These are phyloP conservation scores for Heliconius melpomene DNA, from an alignment of 1,140 invertebrate species.

Conservation along the genomic window DNA sequence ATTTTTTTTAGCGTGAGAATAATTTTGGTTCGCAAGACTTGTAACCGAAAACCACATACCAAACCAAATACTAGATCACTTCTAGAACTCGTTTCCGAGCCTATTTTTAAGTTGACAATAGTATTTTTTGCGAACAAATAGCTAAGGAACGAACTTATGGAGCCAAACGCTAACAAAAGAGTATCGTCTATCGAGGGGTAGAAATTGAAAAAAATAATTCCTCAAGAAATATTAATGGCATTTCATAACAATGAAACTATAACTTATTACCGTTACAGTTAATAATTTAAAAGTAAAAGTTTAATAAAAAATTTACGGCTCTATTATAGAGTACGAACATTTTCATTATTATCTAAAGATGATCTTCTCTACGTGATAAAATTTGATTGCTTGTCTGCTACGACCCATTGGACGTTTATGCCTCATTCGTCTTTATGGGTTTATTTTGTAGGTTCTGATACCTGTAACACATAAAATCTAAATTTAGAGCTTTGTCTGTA, in stretches of 20 bases:
- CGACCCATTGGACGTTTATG: slow-evolving; percentile 12
- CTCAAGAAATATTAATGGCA: slow-evolving; percentile 20
- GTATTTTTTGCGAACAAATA: slow-evolving; percentile 54
- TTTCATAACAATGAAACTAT: slow-evolving; percentile 38
- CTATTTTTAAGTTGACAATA: slow-evolving; percentile 47
- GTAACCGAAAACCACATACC: not conserved
- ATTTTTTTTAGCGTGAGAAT: not conserved
- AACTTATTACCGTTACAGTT: slow-evolving; percentile 42
- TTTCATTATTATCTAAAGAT: slow-evolving; percentile 24
- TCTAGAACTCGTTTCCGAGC: slow-evolving; percentile 25
- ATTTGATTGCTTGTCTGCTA: not conserved
- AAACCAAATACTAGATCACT: slow-evolving; percentile 16
- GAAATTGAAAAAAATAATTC: slow-evolving; percentile 38
- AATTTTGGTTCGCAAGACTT: not conserved
- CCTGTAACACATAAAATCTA: not conserved
- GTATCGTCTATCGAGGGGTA: slow-evolving; percentile 54
- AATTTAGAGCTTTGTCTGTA: not conserved
- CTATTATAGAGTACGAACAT: slow-evolving; percentile 52
- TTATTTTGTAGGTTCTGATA: not conserved
- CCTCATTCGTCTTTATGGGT: slow-evolving; percentile 14
- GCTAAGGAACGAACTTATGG: slow-evolving; percentile 46
- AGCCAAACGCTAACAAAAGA: slow-evolving; percentile 55
- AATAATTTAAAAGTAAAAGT: slow-evolving; percentile 50
- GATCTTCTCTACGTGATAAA: slow-evolving; percentile 1
- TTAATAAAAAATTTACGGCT: slow-evolving; percentile 61